Percentiles rank a stretch among this genome's conserved stretches.
phyloP scores from a whole-genome alignment of 2,888 invertebrate species.

The Chromoteleia sp. region DNA sequence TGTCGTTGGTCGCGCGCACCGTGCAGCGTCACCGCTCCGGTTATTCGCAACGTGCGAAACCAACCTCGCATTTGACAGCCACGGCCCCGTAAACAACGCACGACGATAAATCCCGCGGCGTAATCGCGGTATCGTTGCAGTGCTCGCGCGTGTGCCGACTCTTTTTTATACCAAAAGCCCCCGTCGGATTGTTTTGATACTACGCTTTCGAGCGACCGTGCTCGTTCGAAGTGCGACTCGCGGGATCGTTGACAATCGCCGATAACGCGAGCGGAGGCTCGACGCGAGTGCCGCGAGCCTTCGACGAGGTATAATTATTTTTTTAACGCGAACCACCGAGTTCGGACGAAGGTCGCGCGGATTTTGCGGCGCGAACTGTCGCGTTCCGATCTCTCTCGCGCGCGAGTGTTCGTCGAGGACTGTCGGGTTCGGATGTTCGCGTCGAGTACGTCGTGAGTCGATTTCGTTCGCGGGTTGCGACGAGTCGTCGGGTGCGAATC shows the following conservation, averaged over 20 bases:
- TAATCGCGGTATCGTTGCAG: background rate
- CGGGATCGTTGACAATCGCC: background rate
- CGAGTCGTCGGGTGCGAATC: too few species aligned
- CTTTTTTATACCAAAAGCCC: conserved; percentile 27
- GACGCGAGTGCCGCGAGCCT: too few species aligned
- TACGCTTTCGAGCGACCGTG: background rate
- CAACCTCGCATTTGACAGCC: conserved; percentile 49
- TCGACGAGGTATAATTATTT: too few species aligned
- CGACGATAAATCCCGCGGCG: conserved; percentile 21
- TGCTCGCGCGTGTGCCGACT: conserved; percentile 33
- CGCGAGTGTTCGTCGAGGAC: too few species aligned
- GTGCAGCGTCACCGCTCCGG: conserved; percentile 64
- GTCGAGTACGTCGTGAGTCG: too few species aligned
- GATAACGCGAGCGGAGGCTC: too few species aligned
- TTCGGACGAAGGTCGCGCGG: background rate
- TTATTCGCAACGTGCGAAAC: conserved; percentile 63
- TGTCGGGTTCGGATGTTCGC: too few species aligned
- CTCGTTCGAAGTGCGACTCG: too few species aligned
- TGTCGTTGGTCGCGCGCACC: conserved; percentile 74
- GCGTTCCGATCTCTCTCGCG: too few species aligned
- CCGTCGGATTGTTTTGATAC: conserved; percentile 8
- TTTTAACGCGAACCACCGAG: too few species aligned
- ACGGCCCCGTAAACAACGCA: conserved; percentile 40
- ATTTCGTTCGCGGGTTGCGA: too few species aligned
- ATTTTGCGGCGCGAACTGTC: too few species aligned